phyloP scores from a whole-genome alignment of 2,888 invertebrate genomes.

The Ctena decussata region DNA sequence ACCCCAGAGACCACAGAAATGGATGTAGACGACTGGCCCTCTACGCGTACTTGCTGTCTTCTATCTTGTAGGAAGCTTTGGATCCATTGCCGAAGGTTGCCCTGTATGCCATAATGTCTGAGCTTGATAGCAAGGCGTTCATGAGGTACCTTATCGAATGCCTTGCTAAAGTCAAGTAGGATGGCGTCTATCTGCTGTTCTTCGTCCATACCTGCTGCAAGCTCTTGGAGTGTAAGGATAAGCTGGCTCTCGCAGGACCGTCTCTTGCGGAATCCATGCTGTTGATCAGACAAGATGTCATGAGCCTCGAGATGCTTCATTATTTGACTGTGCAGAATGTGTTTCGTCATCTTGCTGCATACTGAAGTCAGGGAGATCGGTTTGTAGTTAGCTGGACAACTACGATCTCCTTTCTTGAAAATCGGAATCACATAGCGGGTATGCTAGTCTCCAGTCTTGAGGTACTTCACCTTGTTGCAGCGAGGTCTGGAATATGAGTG shows the following conservation, averaged over 20 bases:
- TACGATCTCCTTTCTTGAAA: conserved; percentile 60
- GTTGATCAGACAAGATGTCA: conserved; percentile 48
- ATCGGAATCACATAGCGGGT: conserved; percentile 54
- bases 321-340: conserved; percentile 49
- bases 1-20: conserved; percentile 55
- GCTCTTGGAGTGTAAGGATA: conserved; percentile 49
- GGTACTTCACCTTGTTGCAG: conserved; percentile 35
- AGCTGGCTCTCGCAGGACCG: conserved; percentile 62
- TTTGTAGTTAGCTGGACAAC: conserved; percentile 52
- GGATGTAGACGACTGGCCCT: conserved; percentile 23
- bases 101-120: conserved; percentile 35
- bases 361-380: conserved; percentile 60
- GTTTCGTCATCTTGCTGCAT: conserved; percentile 64
- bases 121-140: conserved; percentile 40
- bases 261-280: conserved; percentile 59
- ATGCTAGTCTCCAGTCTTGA: conserved; percentile 48
- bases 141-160: conserved; percentile 55
- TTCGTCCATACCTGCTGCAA: conserved; percentile 35
- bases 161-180: conserved; percentile 32
- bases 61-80: conserved; percentile 34
- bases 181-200: background rate
- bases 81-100: conserved; percentile 38
- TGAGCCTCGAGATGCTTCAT: conserved; percentile 42
- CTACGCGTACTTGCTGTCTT: conserved; percentile 41
- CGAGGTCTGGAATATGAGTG: conserved; percentile 43